Evolutionary conservation across 2,113 vertebrate genomes (phyloP).

Genomic region (Thamnophis sirtalis): DNA sequence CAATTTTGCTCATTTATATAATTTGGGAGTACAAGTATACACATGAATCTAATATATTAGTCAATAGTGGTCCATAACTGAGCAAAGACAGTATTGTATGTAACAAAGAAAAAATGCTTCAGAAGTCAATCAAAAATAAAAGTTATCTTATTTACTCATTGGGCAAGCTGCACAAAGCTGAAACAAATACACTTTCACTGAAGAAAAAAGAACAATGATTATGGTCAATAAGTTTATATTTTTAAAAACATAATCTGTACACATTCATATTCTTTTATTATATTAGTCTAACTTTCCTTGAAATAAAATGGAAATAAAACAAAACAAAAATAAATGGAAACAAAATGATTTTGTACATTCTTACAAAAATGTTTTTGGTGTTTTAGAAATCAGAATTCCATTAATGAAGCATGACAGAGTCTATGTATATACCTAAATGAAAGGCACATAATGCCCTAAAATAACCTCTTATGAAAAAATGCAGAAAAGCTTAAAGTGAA

Average conservation of each 20-base stretch:
- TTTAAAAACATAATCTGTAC: neutral
- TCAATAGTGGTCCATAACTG: neutral
- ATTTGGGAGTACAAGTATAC: neutral
- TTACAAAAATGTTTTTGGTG: slow-evolving; percentile 1
- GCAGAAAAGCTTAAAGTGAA: slow-evolving; percentile 58
- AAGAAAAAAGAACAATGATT: neutral
- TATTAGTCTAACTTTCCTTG: slow-evolving; percentile 34
- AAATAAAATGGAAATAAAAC: neutral
- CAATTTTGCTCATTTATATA: neutral
- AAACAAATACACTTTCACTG: neutral
- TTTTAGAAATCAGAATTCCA: slow-evolving; percentile 43
- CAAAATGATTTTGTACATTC: slow-evolving; percentile 23
- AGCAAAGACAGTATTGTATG: neutral
- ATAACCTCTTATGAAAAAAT: slow-evolving; percentile 57
- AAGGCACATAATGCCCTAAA: slow-evolving; percentile 53
- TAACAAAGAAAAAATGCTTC: neutral
- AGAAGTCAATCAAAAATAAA: neutral
- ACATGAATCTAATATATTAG: neutral
- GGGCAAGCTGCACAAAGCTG: neutral
- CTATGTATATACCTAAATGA: slow-evolving; percentile 66
- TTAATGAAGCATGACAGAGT: slow-evolving; percentile 61
- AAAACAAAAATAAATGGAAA: neutral
- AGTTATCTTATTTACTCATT: neutral
- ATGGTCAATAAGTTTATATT: neutral
- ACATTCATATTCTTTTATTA: neutral